phyloP scores from a whole-genome alignment of 2,888 invertebrate genomes.

The Myopa testacea region DNA sequence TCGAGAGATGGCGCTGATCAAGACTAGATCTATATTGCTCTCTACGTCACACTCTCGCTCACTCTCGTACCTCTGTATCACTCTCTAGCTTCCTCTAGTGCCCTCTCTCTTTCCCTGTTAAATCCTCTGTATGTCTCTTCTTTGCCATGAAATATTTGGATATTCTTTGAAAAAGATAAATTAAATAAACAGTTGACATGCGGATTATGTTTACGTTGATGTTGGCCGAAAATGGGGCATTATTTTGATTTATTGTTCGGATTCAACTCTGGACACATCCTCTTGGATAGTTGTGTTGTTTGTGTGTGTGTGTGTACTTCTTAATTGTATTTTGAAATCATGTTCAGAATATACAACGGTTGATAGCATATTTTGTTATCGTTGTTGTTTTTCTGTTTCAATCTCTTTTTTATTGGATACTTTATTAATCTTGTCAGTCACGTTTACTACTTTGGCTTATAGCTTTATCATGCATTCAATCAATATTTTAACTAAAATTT shows the following conservation, averaged over 20 bases:
- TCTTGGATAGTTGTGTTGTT: not conserved
- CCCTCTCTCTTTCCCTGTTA: not conserved
- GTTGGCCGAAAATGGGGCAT: not conserved
- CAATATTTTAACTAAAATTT: too few relatives aligned
- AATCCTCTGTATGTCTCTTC: not conserved
- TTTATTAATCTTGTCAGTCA: too few relatives aligned
- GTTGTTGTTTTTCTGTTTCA: too few relatives aligned
- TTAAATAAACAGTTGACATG: not conserved
- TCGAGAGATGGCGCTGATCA: too few relatives aligned
- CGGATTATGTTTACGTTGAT: not conserved
- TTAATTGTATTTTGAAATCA: not conserved
- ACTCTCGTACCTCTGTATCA: too few relatives aligned
- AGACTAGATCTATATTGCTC: too few relatives aligned
- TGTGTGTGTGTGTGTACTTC: not conserved
- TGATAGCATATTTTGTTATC: not conserved
- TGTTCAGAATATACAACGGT: not conserved
- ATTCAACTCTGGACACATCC: not conserved
- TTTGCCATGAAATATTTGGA: not conserved
- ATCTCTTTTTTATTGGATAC: too few relatives aligned
- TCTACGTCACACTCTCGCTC: too few relatives aligned
- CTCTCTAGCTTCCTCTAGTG: not conserved
- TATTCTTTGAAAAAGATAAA: not conserved
- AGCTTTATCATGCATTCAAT: too few relatives aligned
- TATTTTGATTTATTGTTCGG: conserved; percentile 5
- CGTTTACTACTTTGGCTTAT: too few relatives aligned